These are phyloP conservation scores for Drosophila nannoptera DNA, from an alignment of 1,140 invertebrate genomes.

Conservation along the genomic window DNA sequence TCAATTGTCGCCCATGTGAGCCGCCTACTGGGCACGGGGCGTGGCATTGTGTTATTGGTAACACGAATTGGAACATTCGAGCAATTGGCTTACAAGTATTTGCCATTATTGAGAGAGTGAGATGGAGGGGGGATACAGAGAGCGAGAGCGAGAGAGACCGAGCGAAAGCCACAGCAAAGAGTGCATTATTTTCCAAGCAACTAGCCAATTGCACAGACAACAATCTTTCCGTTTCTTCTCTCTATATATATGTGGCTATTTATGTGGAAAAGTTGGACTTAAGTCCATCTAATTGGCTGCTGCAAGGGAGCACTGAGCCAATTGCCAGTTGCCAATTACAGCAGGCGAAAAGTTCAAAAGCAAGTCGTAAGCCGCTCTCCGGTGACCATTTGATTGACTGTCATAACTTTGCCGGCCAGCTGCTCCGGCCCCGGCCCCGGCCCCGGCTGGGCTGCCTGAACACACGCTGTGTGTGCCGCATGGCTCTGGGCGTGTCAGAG, in stretches of 20 bases:
- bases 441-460: too few relatives aligned
- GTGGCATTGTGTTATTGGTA: constrained; percentile 29
- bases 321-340: background rate
- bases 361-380: constrained; percentile 15
- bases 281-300: constrained; percentile 18
- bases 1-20: constrained; percentile 18
- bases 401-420: constrained; percentile 26
- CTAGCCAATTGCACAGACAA: background rate
- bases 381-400: constrained; percentile 30
- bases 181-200: background rate
- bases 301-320: background rate
- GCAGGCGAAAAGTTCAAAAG: background rate
- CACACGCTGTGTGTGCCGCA: too few relatives aligned
- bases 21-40: constrained; percentile 2
- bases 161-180: background rate
- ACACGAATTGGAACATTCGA: constrained; percentile 22
- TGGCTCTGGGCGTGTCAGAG: background rate
- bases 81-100: constrained; percentile 43
- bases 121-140: background rate
- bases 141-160: background rate
- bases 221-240: background rate
- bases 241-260: background rate
- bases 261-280: background rate
- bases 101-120: constrained; percentile 25
- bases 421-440: too few relatives aligned